Evolutionary conservation across 2,888 invertebrate species (phyloP).

Genomic region (Cyclophora albipunctata): DNA sequence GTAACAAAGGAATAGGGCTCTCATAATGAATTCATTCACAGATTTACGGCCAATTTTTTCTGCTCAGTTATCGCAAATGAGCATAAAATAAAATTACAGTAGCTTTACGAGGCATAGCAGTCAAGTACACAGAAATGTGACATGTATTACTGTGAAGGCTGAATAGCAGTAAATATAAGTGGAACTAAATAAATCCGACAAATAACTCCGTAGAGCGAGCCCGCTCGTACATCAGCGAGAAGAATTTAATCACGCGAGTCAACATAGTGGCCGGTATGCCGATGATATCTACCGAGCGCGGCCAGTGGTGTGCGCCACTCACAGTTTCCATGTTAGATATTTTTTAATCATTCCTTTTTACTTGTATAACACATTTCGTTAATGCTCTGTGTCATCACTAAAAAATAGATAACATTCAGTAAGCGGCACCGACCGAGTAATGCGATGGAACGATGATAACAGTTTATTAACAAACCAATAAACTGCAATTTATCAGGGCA

Average conservation of each 20-base stretch:
- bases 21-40: background rate
- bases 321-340: too few species aligned
- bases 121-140: slow-evolving; percentile 5
- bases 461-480: too few species aligned
- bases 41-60: background rate
- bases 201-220: slow-evolving; percentile 41
- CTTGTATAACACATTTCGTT: too few species aligned
- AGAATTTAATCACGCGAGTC: slow-evolving; percentile 68
- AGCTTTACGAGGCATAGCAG: slow-evolving; percentile 5
- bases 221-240: slow-evolving; percentile 43
- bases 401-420: too few species aligned
- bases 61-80: slow-evolving; percentile 1
- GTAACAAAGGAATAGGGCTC: slow-evolving; percentile 7
- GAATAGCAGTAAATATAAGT: slow-evolving; percentile 25
- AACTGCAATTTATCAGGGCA: too few species aligned
- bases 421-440: too few species aligned
- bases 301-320: slow-evolving; percentile 12
- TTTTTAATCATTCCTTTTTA: too few species aligned
- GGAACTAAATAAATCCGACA: slow-evolving; percentile 33
- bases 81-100: slow-evolving; percentile 8
- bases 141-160: slow-evolving; percentile 12
- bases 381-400: too few species aligned
- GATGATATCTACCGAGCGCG: slow-evolving; percentile 52
- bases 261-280: slow-evolving; percentile 55
- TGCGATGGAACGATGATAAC: too few species aligned